phyloP scores from a whole-genome alignment of 2,113 vertebrate species.

The Bubalus kerabau region DNA sequence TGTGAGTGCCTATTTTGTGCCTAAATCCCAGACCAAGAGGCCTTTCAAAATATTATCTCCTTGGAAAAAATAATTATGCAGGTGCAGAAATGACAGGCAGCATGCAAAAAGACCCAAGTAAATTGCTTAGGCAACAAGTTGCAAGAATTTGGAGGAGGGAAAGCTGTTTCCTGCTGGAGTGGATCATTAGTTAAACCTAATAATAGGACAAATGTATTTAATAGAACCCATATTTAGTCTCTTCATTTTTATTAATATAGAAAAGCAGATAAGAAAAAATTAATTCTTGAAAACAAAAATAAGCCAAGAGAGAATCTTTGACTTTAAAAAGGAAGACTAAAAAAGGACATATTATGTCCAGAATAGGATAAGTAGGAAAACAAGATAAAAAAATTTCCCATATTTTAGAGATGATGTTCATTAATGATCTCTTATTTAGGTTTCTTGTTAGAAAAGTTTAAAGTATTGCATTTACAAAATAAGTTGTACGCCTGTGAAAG shows the following conservation, averaged over 20 bases:
- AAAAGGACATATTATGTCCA: neutral
- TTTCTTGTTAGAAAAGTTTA: neutral
- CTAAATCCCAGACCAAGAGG: neutral
- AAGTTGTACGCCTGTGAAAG: neutral
- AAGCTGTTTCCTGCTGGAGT: neutral
- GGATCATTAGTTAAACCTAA: neutral
- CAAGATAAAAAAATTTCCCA: neutral
- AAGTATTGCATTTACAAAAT: neutral
- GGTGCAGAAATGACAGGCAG: neutral
- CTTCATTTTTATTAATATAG: conserved; percentile 10
- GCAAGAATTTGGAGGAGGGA: neutral
- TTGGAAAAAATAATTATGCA: neutral
- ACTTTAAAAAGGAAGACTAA: neutral
- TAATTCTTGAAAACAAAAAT: neutral
- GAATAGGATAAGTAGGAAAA: neutral
- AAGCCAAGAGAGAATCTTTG: neutral
- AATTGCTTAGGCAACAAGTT: neutral
- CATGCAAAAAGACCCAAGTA: neutral
- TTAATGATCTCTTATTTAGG: neutral
- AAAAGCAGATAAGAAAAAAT: neutral
- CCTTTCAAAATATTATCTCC: neutral
- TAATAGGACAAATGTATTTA: neutral
- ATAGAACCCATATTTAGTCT: neutral
- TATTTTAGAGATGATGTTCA: neutral
- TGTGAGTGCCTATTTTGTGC: neutral